A percentile compares a stretch with the other conserved stretches of the same genome.
These are phyloP conservation scores for Lamellibrachia luymesi DNA, from an alignment of 1,140 invertebrate species.

Conservation along the genomic window DNA sequence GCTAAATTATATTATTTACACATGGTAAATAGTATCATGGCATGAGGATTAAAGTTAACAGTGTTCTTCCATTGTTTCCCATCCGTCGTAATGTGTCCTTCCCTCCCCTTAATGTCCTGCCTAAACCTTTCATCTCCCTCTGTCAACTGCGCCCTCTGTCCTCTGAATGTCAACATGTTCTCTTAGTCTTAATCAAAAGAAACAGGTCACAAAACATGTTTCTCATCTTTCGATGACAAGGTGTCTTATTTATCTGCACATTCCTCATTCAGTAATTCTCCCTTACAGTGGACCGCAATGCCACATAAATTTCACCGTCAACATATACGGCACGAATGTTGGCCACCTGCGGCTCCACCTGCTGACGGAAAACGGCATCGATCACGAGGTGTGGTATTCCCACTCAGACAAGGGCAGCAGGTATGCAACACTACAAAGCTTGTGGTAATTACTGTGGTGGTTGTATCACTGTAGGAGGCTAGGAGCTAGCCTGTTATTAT, in stretches of 20 bases:
- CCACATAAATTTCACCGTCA: constrained; percentile 9
- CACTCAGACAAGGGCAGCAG: neutral
- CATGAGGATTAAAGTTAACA: neutral
- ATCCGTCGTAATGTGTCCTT: neutral
- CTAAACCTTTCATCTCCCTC: neutral
- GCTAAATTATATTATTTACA: too few species aligned
- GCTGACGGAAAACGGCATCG: neutral
- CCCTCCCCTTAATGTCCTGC: neutral
- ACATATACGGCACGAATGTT: constrained; percentile 14
- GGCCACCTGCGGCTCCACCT: neutral
- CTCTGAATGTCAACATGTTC: neutral
- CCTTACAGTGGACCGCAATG: neutral
- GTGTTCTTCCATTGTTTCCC: neutral
- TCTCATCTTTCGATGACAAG: neutral
- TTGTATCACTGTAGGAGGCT: neutral
- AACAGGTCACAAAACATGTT: neutral
- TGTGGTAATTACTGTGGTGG: neutral
- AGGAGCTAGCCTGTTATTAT: neutral
- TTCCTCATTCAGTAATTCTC: neutral
- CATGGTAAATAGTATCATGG: too few species aligned
- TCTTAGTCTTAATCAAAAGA: neutral
- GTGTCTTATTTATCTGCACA: too few species aligned
- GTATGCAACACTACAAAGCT: neutral
- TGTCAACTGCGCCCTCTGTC: neutral
- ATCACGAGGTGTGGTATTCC: constrained; percentile 7